A percentile compares a stretch with the other conserved stretches of the same genome.
Evolutionary conservation across 2,113 vertebrate species (phyloP).

Genomic region (Lonchura striata): DNA sequence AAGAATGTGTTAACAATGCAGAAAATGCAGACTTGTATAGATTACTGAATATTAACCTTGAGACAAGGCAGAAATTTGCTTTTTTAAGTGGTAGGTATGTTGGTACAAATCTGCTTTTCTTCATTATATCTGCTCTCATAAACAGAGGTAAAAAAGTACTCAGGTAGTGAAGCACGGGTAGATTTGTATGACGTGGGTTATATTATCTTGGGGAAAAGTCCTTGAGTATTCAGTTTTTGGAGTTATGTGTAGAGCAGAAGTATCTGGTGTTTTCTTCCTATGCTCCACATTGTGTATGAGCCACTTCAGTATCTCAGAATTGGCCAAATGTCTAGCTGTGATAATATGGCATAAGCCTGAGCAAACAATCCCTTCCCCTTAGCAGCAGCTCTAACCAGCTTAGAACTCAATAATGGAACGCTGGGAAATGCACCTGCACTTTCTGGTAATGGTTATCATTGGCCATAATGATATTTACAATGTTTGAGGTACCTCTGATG

Average conservation of each 20-base stretch:
- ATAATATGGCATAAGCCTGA: background rate
- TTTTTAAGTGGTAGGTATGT: background rate
- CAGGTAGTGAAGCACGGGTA: background rate
- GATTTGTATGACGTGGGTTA: background rate
- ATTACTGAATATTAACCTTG: background rate
- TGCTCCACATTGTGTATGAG: accelerated
- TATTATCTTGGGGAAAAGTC: background rate
- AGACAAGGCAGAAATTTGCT: background rate
- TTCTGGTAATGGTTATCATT: background rate
- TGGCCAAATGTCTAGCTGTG: background rate
- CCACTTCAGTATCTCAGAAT: background rate
- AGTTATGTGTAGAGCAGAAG: background rate
- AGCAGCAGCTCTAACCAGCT: background rate
- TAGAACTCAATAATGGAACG: background rate
- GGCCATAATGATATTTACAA: background rate
- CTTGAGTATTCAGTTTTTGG: background rate
- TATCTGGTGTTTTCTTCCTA: background rate
- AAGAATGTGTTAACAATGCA: background rate
- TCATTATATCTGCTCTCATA: background rate
- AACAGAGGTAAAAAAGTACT: background rate
- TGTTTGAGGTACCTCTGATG: background rate
- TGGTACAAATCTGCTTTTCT: background rate
- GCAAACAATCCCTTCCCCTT: background rate
- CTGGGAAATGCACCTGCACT: background rate
- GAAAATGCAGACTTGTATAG: background rate